phyloP scores from a whole-genome alignment of 2,888 invertebrate species.

The Kryphioiulus occultus region DNA sequence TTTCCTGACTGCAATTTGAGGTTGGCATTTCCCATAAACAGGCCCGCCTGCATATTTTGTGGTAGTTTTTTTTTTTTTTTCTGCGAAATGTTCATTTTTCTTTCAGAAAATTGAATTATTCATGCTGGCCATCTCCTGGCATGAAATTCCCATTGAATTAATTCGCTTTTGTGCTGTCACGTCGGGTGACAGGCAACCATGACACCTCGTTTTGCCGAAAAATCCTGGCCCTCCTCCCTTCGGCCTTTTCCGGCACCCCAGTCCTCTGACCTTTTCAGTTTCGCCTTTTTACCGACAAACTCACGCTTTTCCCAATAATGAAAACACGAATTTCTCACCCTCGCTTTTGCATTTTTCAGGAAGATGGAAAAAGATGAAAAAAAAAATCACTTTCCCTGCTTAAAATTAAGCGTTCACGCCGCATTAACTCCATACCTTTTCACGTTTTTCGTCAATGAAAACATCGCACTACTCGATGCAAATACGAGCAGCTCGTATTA shows the following conservation, averaged over 20 bases:
- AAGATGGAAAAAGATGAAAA: neutral
- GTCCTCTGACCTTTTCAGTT: neutral
- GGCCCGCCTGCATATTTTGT: too few relatives aligned
- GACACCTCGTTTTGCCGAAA: neutral
- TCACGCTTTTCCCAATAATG: neutral
- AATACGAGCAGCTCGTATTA: too few relatives aligned
- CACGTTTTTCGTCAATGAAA: neutral
- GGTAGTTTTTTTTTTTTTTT: neutral
- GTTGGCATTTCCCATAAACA: too few relatives aligned
- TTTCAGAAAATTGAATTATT: neutral
- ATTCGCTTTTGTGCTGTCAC: neutral
- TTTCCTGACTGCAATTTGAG: too few relatives aligned
- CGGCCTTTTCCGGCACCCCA: neutral
- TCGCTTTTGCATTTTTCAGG: neutral
- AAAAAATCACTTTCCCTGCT: neutral
- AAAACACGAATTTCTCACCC: constrained; percentile 5
- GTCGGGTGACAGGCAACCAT: neutral
- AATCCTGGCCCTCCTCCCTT: neutral
- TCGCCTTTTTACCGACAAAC: neutral
- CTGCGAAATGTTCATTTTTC: neutral
- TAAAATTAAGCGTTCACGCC: neutral
- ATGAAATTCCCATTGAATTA: neutral
- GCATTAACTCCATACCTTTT: neutral
- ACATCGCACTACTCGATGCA: neutral
- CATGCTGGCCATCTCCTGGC: constrained; percentile 5